phyloP scores from a whole-genome alignment of 37 sponge, comb jelly and placozoan species.

The Chondrosia reniformis region DNA sequence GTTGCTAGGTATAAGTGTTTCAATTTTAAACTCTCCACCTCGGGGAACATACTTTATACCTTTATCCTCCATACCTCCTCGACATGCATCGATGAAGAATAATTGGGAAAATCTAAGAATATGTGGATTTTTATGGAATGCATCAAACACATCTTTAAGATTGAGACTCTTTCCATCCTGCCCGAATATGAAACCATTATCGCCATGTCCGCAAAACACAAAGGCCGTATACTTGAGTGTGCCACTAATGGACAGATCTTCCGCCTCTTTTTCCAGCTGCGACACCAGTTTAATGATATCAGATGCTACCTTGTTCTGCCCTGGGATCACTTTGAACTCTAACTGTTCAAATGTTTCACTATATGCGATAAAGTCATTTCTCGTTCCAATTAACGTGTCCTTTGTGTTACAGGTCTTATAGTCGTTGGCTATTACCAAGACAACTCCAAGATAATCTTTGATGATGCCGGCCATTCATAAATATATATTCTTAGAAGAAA shows the following conservation, averaged over 20 bases:
- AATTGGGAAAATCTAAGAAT: constrained; percentile 29
- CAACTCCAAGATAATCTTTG: neutral
- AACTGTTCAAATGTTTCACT: neutral
- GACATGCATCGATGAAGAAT: constrained; percentile 61
- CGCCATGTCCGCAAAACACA: constrained; percentile 45
- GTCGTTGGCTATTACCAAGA: constrained; percentile 2
- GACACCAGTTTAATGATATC: neutral
- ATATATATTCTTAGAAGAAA: too few species aligned
- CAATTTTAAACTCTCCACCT: constrained; percentile 3
- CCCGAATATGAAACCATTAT: neutral
- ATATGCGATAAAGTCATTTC: neutral
- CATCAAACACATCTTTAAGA: constrained; percentile 6
- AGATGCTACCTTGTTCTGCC: neutral
- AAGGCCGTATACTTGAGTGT: constrained; percentile 8
- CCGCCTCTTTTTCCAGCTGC: neutral
- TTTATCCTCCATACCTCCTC: neutral
- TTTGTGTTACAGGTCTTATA: neutral
- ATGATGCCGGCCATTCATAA: too few species aligned
- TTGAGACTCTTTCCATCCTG: constrained; percentile 19
- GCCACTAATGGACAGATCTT: neutral
- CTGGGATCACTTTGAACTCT: neutral
- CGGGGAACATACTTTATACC: neutral
- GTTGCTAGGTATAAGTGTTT: neutral
- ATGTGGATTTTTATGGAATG: neutral
- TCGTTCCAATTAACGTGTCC: neutral